A percentile compares a stretch with the other conserved stretches of the same genome.
Conservation (phyloP, 2,113 vertebrate species). For the Dromas ardeola region DNA sequence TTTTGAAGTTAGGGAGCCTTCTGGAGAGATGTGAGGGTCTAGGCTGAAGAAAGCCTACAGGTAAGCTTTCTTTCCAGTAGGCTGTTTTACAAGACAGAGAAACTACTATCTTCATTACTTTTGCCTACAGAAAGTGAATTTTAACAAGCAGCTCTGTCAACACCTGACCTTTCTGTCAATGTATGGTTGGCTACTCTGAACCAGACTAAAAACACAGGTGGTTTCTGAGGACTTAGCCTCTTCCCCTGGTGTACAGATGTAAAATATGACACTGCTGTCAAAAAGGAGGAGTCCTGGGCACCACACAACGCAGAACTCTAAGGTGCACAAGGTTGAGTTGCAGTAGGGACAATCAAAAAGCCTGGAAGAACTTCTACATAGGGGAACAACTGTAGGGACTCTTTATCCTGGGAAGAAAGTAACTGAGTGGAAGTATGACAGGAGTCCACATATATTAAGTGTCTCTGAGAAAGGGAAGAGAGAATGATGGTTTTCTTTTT, state of each 20-base stretch:
- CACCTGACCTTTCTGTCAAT: not conserved
- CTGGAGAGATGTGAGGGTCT: not conserved
- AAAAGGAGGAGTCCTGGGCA: not conserved
- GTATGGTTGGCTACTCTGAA: not conserved
- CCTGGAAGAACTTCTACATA: not conserved
- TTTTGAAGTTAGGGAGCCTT: not conserved
- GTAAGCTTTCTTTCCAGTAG: not conserved
- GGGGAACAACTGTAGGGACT: not conserved
- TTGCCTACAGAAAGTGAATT: not conserved
- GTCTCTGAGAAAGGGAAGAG: not conserved
- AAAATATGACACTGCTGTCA: not conserved
- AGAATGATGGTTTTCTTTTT: not conserved
- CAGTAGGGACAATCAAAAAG: not conserved
- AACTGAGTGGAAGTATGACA: not conserved
- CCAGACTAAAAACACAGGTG: not conserved
- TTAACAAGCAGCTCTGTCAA: not conserved
- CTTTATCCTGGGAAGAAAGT: not conserved
- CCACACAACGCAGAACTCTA: not conserved
- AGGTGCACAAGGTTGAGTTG: not conserved
- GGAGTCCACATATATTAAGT: not conserved
- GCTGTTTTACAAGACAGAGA: not conserved
- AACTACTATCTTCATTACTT: not conserved
- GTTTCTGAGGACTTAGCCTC: not conserved
- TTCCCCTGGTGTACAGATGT: not conserved
- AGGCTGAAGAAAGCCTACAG: not conserved